Evolutionary conservation across 2,113 vertebrate species (phyloP), one percentile per base, ranked within the genome.

Genomic region (Equus quagga): DNA sequence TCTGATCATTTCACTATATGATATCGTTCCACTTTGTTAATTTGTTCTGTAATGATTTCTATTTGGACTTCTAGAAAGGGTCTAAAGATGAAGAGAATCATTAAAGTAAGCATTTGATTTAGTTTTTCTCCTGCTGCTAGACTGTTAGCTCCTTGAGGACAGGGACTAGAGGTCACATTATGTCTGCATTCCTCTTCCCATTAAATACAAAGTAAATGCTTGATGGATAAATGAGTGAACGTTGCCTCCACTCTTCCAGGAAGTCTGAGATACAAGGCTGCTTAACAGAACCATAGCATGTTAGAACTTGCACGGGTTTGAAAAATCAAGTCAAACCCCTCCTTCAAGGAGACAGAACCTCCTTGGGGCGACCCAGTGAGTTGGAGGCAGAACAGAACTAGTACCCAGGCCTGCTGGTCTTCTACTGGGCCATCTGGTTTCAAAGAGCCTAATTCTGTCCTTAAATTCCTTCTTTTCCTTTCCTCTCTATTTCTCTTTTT

Each of bases 81-180:
- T 78, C 26, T 83, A 5, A 83, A 85, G 33, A 54, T 94, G 94
- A 70, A 79, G 62, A n/a, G 46, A 90, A 41, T 94, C 70, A 15
- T 76, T 93, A 89, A 78, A 92, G 91, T 86, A 73, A 91, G 21
- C 69, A n/a, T 94, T 82, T 92, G 51, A 76, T 88, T 81, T 87
- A 26, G 31, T 91, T 65, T 70, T 78, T 83, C 69, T 69, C 44
- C n/a, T 83, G 23, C 15, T 83, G 51, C 41, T 88, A 24, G n/a
- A 44, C 28, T 95, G 26, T 91, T 94, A 56, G 62, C 31, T 78
- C 44, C 60, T 92, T 76, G 54, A 83, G 54, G 54, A 54, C 51
- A 76, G 75, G 19, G 46, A 58, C n/a, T 72, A 79, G 36, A n/a
- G 64, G 26, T 80, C 46, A 51, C 79, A 5, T 92, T 93, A 67